Evolutionary conservation across 2,797 vertebrate genomes (phyloP), one percentile per base, ranked within the genome.

Genomic region (Florisuga fusca): DNA sequence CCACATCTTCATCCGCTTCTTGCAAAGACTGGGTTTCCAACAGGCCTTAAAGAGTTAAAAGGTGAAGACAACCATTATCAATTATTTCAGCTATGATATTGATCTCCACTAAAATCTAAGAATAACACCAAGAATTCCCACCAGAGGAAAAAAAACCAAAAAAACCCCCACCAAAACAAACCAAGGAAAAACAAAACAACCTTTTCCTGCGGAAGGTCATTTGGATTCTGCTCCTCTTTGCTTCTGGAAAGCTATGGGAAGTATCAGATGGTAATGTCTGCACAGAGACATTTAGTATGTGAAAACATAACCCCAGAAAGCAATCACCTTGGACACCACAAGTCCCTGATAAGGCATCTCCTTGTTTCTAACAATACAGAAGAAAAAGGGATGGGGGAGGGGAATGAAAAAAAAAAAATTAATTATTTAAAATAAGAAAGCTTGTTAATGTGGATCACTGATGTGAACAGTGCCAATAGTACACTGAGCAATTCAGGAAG

Each of bases 1-100:
- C 97, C 23, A 98, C 73, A 23, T 99, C 98, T 96, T 99, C 99
- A 78, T 99, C 99, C 67, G 97, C 97, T 97, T 99, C 99, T 54
- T 98, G 98, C 23, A 99, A 84, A 0, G 98, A 97, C 74, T 99
- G 98, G 3, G 98, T 98, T 97, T 99, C 99, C 97, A 99, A 79
- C n/a, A 99, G 98, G 96, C 99, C 99, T 99, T 94, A 90, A 97
- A 69, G 58, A 58, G 20, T 93, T 53, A 91, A 93, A 93, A 94
- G 45, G 45, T n/a, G n/a, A 89, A 83, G 53, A 89, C 67, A 94
- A 76, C 3, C 10, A 20, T 89, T 81, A 84, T 21, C 17, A 82
- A 41, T 77, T 72, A 51, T 80, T 76, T 86, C 58, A 82, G 15
- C 17, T 57, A 38, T 9, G 23, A 53, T 26, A 66, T 1, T 63